phyloP scores from a whole-genome alignment of 2,888 invertebrate genomes.

The Lithophane ornitopus region DNA sequence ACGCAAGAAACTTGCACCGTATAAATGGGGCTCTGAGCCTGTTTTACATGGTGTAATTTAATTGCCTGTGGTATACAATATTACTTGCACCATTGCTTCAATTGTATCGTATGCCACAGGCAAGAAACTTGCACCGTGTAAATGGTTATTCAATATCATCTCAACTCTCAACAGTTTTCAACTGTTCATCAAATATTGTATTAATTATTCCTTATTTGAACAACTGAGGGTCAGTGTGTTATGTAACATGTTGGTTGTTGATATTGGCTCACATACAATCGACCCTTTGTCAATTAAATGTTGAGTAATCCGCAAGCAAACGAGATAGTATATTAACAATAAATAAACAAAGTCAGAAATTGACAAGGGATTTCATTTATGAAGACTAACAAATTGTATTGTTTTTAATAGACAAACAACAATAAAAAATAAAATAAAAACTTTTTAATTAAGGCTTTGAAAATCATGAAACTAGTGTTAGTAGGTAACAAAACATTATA shows the following conservation, averaged over 20 bases:
- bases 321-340: constrained; percentile 2
- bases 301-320: constrained; percentile 23
- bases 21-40: no score
- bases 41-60: not conserved
- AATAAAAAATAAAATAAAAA: no score
- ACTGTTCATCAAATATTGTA: constrained; percentile 23
- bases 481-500: no score
- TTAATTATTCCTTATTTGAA: constrained; percentile 32
- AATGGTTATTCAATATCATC: not conserved
- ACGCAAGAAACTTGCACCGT: no score
- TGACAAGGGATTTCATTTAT: constrained; percentile 15
- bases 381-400: not conserved
- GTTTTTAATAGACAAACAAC: constrained; percentile 2
- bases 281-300: constrained; percentile 29
- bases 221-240: constrained; percentile 10
- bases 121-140: not conserved
- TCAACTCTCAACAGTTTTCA: not conserved
- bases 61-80: not conserved
- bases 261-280: constrained; percentile 20
- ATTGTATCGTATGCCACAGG: not conserved
- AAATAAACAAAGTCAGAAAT: constrained; percentile 27
- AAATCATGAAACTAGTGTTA: no score
- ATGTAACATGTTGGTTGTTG: constrained; percentile 15
- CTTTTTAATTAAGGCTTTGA: no score
- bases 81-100: not conserved